Base-by-base conservation (phyloP, 1,140 invertebrate genomes). In the Drosophila miranda region DNA sequence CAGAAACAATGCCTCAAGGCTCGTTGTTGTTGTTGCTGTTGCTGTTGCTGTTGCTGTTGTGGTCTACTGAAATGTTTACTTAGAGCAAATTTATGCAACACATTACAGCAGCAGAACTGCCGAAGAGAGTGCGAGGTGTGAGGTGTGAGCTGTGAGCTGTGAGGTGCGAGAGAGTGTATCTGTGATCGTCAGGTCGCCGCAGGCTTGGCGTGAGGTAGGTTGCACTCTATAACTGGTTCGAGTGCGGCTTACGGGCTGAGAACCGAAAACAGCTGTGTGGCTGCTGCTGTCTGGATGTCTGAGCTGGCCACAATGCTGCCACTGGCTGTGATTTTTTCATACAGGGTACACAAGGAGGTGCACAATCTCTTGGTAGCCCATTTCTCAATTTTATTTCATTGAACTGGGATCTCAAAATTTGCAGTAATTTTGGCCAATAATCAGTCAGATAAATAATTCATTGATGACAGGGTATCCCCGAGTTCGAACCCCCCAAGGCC, bases 141-240 rank as follows among this genome's bases (percentile, higher is more conserved):
- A 9, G 6, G 0, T 16, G 16, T 1, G 16, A 16, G 16, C 16
- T 16, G 16, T 16, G 16, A 16, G 16, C 16, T 16, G 43, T 38
- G 30, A 30, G 26, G 43, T 46, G 16, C 13, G 28, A 9, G 6
- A 63, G 59, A 49, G 70, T 41, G 58, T 49, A 76, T 61, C 71
- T 48, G 71, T 42, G 38, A 48, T 57, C 28, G 43, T 42, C 54
- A 38, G 72, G 23, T 0, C 0, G 23, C 23, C 5, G 0, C 4
- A 26, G 23, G 23, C 74, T 77, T 81, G 66, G 81, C 82, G 82
- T 87, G 78, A 87, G 81, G 82, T 86, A 86, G 81, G 74, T 87
- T 86, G 64, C 49, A 73, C 59, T 75, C 42, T 51, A 50, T 64
- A 73, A 73, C 70, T 63, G 69, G 70, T 73, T 73, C 64, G 52